Evolutionary conservation across 2,888 invertebrate genomes (phyloP), one percentile per base, ranked within the genome.

Genomic region (Orgyia antiqua): DNA sequence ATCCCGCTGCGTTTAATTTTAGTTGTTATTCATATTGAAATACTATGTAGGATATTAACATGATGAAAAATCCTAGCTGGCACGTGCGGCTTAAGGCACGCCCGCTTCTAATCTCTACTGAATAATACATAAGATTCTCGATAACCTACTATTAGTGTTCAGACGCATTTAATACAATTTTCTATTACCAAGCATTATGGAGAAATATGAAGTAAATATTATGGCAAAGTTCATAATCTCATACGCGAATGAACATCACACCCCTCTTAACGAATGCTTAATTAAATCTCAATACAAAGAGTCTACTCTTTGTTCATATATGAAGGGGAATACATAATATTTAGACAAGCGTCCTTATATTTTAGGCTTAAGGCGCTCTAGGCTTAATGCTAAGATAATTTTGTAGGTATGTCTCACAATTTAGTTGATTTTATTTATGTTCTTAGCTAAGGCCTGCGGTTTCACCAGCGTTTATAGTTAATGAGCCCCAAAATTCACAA

Each of bases 121-220:
- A 84, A 86, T 84, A 83, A 86, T 68, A 82, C 83, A 83, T 84
- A 72, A 78, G 80, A 72, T 74, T 61, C 63, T 70, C 71, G 78
- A 82, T 84, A 79, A 73, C 70, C 63, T 69, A 70, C 71, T 74
- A 74, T 79, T 75, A 78, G 71, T 71, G 72, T 70, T 79, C 72
- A 75, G 60, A 67, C 73, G 66, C 68, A 71, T 64, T 68, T 77
- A 78, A 80, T 78, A 65, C 68, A 57, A 68, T 68, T 71, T 76
- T 73, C 68, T 74, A 75, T 77, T 76, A 77, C 51, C 54, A 51
- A 60, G 64, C 65, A 71, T 68, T 74, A 68, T 52, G 44, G 35
- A 36, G 36, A 33, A 12, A 10, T 40, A 40, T 42, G 45, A 45
- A 46, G 45, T 45, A 52, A 44, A 48, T 39, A 44, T 33, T 34